Evolutionary conservation across 2,113 vertebrate genomes (phyloP).

Genomic region (Malurus melanocephalus): DNA sequence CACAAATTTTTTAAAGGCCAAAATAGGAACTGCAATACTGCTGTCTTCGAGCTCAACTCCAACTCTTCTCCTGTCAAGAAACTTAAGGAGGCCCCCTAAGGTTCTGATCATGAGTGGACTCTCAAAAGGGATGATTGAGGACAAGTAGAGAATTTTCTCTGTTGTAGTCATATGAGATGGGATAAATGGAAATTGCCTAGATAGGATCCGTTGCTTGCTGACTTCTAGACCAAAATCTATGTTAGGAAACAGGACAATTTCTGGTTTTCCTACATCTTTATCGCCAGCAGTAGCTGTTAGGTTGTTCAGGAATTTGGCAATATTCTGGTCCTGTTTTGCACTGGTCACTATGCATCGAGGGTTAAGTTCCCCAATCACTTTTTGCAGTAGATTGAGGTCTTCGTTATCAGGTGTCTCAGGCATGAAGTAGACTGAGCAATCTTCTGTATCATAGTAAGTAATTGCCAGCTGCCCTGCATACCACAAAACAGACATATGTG

Average conservation of each 20-base stretch:
- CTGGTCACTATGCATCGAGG: slow-evolving; percentile 87
- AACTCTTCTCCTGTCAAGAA: slow-evolving; percentile 88
- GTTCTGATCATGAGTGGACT: slow-evolving; percentile 85
- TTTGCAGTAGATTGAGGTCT: slow-evolving; percentile 81
- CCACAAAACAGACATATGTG: slow-evolving; percentile 83
- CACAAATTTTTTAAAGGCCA: slow-evolving; percentile 87
- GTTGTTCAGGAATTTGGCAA: slow-evolving; percentile 79
- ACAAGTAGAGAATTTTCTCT: slow-evolving; percentile 88
- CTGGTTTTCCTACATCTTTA: slow-evolving; percentile 65
- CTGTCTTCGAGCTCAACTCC: slow-evolving; percentile 91
- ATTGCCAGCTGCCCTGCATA: slow-evolving; percentile 82
- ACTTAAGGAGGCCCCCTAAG: slow-evolving; percentile 90
- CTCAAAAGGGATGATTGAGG: slow-evolving; percentile 89
- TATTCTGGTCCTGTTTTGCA: slow-evolving; percentile 87
- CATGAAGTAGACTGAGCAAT: slow-evolving; percentile 87
- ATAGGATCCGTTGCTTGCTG: slow-evolving; percentile 88
- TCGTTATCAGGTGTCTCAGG: slow-evolving; percentile 80
- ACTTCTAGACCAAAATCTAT: slow-evolving; percentile 90
- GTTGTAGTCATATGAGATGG: slow-evolving; percentile 80
- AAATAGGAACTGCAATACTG: slow-evolving; percentile 82
- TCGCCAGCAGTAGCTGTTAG: slow-evolving; percentile 65
- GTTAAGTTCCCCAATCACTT: slow-evolving; percentile 83
- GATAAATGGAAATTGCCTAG: slow-evolving; percentile 85
- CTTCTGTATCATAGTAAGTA: slow-evolving; percentile 86
- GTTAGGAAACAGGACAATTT: slow-evolving; percentile 86